Evolutionary conservation across 2,113 vertebrate genomes (phyloP).

Genomic region (Motacilla alba): DNA sequence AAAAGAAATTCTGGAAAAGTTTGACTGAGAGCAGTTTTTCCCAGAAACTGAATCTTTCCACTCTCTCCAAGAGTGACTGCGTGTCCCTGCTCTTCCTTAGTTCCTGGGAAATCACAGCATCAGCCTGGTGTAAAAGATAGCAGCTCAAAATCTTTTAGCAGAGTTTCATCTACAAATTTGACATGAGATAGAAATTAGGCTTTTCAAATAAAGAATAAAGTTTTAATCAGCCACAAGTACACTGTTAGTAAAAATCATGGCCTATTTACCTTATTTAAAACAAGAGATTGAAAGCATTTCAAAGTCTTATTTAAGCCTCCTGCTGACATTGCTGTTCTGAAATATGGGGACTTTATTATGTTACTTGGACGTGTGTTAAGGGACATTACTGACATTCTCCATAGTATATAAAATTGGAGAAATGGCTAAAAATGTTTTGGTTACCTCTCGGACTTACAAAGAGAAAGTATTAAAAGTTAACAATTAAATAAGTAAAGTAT

Average conservation of each 20-base stretch:
- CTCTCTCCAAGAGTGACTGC: background rate
- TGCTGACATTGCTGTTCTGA: conserved; percentile 59
- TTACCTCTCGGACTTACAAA: conserved; percentile 50
- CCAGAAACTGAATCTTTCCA: background rate
- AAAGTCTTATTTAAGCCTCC: conserved; percentile 69
- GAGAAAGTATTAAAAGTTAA: conserved; percentile 59
- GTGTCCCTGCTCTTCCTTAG: background rate
- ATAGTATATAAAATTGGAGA: conserved; percentile 68
- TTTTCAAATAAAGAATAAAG: conserved; percentile 65
- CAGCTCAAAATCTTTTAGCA: conserved; percentile 1
- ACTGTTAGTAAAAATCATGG: conserved; percentile 41
- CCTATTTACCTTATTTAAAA: conserved; percentile 67
- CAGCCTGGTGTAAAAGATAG: background rate
- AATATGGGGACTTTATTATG: conserved; percentile 64
- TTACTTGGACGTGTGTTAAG: conserved; percentile 65
- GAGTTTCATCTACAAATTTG: conserved; percentile 30
- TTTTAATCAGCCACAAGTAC: conserved; percentile 57
- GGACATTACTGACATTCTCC: conserved; percentile 67
- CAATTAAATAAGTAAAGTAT: conserved; percentile 44
- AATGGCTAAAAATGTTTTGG: conserved; percentile 71
- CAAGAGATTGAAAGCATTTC: conserved; percentile 66
- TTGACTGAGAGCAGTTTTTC: background rate
- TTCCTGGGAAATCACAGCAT: background rate
- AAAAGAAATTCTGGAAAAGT: background rate
- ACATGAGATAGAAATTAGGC: conserved; percentile 39